Base-by-base conservation (phyloP, 2,888 invertebrate species). In the Mongoloraphidia duomilia region DNA sequence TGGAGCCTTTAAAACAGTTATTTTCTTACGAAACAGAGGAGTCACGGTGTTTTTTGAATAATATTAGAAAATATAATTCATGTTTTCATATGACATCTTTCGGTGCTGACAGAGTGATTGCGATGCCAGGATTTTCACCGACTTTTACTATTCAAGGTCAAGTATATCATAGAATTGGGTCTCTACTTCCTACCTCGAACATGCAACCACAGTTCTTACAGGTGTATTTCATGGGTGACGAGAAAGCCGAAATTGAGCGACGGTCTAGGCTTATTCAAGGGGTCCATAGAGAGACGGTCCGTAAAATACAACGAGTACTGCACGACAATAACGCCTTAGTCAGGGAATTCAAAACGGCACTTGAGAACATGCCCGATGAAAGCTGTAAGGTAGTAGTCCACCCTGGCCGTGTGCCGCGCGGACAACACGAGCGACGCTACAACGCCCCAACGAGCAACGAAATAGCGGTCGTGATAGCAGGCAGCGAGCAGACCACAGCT, bases 121-220 rank as follows among this genome's bases (percentile, higher is more conserved):
- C 10, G 0, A 56, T 55, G 55, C 55, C 55, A 11, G 56, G 55
- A 46, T 59, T 58, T 53, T 55, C 49, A 3, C 49, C 57, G 5
- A 57, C 58, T 2, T 61, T 60, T 51, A 57, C 52, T 2, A 40
- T 62, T 1, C 57, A 61, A 56, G 60, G 61, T 2, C 61, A 62
- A 48, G 39, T 61, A 2, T 60, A 63, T 50, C 56, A 61, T 44
- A 52, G 34, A 42, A 57, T 56, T 55, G 61, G 60, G 3, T 56
- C 56, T 36, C 48, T 61, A 17, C 49, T 60, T 35, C 59, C 61
- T 11, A n/a, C 52, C 33, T 8, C 42, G 9, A 43, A 48, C 39
- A 26, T 33, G 12, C 17, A 54, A 34, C 52, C 47, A 45, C 56
- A 61, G 51, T 63, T 60, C 55, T 42, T 60, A 14, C 61, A 63